Base-by-base conservation (phyloP, 1,140 invertebrate genomes). In the Scaptomyza hsui region DNA sequence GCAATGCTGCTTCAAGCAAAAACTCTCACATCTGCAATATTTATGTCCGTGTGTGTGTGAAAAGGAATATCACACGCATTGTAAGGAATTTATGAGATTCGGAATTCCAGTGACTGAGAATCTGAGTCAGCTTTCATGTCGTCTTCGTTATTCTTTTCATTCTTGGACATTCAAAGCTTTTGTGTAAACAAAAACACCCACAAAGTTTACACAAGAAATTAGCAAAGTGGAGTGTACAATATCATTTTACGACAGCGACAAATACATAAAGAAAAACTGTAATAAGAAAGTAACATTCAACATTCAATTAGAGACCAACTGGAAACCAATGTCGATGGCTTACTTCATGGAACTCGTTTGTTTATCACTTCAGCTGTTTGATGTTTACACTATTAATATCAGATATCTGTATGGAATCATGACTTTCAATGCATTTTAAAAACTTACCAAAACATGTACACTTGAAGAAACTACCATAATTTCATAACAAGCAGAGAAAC, bases 161-260 rank as follows among this genome's bases (percentile, higher is more conserved):
- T 44, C 29, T 37, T n/a, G 19, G 53, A 45, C 16, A 59, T 37
- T 44, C 16, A 16, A 32, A 49, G 59, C 47, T 51, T 47, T 85
- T 67, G 53, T 65, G 48, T 77, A 79, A 79, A 85, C 72, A 79
- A 76, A 55, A 48, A 47, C 42, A 18, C 59, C 26, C 62, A 52
- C 60, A 76, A 59, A 62, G 76, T 85, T 85, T 85, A 77, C 80
- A 15, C 42, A 74, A 74, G 57, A 59, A 80, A 76, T 85, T 86
- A 86, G 65, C 69, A 64, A 59, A 37, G 26, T 49, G 48, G 7
- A 62, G 63, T 75, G 32, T 69, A 57, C 37, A 69, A 60, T 82
- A 75, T 82, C 74, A 82, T 65, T 83, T 82, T 71, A 67, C 78
- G 59, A 73, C 39, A 57, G 37, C 41, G 49, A 52, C 41, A 57